These are phyloP conservation scores for Drosophila ustulata DNA, from an alignment of 2,888 invertebrate genomes.

Conservation along the genomic window DNA sequence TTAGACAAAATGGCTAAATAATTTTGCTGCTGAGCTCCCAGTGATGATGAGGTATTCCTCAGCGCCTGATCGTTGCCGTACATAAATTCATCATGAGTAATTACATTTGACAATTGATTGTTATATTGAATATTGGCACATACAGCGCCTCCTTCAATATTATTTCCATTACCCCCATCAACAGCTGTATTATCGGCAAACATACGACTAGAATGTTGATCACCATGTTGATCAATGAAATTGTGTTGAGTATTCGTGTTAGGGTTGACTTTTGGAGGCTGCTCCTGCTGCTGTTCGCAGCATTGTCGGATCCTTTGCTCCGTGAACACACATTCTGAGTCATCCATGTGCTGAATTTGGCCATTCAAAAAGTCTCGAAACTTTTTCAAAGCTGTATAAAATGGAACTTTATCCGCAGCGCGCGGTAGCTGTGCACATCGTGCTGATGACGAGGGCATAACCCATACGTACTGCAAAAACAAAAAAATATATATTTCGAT, in stretches of 20 bases:
- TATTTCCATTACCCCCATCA: constrained; percentile 19
- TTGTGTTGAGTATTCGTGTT: constrained; percentile 1
- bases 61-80: constrained; percentile 47
- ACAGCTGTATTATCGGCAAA: constrained; percentile 35
- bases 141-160: constrained; percentile 20
- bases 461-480: constrained; percentile 95
- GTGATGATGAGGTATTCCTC: constrained; percentile 2
- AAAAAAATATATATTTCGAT: background rate
- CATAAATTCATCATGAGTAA: constrained; percentile 25
- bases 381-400: constrained; percentile 97
- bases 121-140: constrained; percentile 31
- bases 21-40: constrained; percentile 37
- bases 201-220: constrained; percentile 32
- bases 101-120: constrained; percentile 19
- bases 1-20: constrained; percentile 54
- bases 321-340: constrained; percentile 94
- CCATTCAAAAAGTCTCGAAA: constrained; percentile 97
- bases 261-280: constrained; percentile 20
- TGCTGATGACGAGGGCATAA: constrained; percentile 99
- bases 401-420: constrained; percentile 98
- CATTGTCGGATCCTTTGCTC: constrained; percentile 89
- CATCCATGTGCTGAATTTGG: constrained; percentile 92
- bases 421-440: constrained; percentile 98
- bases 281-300: constrained; percentile 87
- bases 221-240: constrained; percentile 14